Evolutionary conservation across 2,888 invertebrate genomes (phyloP), one percentile per base, ranked within the genome.

Genomic region (Deilephila elpenor): DNA sequence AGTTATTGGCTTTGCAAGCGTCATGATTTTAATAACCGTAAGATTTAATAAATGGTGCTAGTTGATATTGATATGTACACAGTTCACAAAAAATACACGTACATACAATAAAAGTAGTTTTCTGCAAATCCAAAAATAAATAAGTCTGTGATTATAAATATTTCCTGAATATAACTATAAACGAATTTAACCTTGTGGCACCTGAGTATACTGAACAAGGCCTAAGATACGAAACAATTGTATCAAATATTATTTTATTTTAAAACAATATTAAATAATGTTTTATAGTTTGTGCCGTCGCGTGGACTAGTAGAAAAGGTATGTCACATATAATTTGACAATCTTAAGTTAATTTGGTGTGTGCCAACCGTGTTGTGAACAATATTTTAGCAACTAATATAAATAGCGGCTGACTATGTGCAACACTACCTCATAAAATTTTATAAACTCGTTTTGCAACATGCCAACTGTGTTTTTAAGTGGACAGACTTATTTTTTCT

Each of bases 391-490:
- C 73, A 72, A 75, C 77, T 73, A 73, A 73, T 77, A 77, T 76
- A 78, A 76, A 78, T 80, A 77, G 79, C 78, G 75, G 56, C 78
- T 76, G 80, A 78, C 84, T 80, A 78, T 81, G 80, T 80, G 82
- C 82, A 82, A 84, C 80, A 80, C 84, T 73, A 80, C 77, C 79
- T 80, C 78, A 78, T 84, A 83, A 81, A 85, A 80, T 78, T 59
- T 77, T 74, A 74, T 76, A 78, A 86, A 84, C 86, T 75, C 78
- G 87, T 86, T 84, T 83, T 77, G 80, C 82, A 83, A 85, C 83
- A 84, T 83, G 80, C 83, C 80, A 78, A 78, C 75, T 80, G 51
- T 44, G 78, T 78, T 79, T 82, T 83, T 80, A 78, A 79, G 77
- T 79, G 79, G 75, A 76, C 81, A 77, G 78, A 75, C 78, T 75